Base-by-base conservation (phyloP, 2,888 invertebrate species). In the Pristionchus entomophagus region DNA sequence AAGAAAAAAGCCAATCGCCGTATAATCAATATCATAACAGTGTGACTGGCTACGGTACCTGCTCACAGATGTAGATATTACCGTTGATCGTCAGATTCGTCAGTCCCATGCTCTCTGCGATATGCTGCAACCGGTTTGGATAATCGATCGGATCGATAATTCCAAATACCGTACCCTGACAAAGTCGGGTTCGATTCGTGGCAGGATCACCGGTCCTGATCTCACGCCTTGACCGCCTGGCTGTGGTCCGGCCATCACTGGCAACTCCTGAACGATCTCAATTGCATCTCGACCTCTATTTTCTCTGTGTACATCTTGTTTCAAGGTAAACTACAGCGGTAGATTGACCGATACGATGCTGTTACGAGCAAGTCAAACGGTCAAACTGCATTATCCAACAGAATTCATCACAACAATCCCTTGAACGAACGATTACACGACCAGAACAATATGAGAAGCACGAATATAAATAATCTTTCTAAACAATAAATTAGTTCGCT, bases 61-160 rank as follows among this genome's bases (percentile, higher is more conserved):
- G 87, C 17, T 88, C 87, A 10, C 87, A 84, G 19, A 88, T 59
- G 59, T 84, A 77, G 29, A 82, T 82, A n/a, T 84, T 51, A 5
- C 86, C 88, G 49, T 73, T 51, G 14, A 87, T 83, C 14, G 88
- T 86, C 29, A 88, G 77, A 45, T 88, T 86, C 22, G 86, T 86
- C 17, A 88, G 86, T 14, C 88, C 88, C n/a, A 87, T 83, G 17
- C 86, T 86, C 49, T 88, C 88, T 22, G 88, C 88, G n/a, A 88
- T 86, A 22, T 85, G 77, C 88, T 88, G 77, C 51, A 88, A 83
- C 56, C 41, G n/a, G n/a, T 41, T 2, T 12, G 26, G n/a, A 49
- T 77, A n/a, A n/a, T 38, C 29, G 62, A 62, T 62, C 10, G 6
- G 29, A 62, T 32, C 62, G 32, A 62, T 62, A 41, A 3, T 41